phyloP scores from a whole-genome alignment of 2,888 invertebrate species.

The Lutraria lutraria region DNA sequence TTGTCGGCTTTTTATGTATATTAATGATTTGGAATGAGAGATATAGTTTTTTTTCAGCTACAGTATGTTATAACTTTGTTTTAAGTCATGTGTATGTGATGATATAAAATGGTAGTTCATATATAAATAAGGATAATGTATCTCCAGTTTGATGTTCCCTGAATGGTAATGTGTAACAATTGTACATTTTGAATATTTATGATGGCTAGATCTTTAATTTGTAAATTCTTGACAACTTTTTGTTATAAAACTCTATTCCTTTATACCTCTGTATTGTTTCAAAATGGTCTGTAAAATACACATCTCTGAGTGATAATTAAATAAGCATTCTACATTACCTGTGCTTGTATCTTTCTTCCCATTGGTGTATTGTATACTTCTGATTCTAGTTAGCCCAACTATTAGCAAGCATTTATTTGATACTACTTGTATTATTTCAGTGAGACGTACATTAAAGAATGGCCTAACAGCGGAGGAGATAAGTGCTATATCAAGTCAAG shows the following conservation, averaged over 20 bases:
- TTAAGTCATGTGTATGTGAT: not conserved
- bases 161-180: too few relatives aligned
- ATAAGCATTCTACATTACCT: not conserved
- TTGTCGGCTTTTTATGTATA: not conserved
- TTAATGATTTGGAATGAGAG: constrained; percentile 2
- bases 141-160: too few relatives aligned
- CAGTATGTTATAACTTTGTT: not conserved
- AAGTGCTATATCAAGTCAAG: constrained; percentile 84
- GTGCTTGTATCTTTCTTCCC: not conserved
- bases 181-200: too few relatives aligned
- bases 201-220: too few relatives aligned
- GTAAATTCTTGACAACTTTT: not conserved
- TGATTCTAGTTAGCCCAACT: not conserved
- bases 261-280: not conserved
- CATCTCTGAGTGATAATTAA: not conserved
- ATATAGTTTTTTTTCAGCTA: not conserved
- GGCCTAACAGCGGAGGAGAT: constrained; percentile 94
- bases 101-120: too few relatives aligned
- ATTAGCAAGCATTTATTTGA: not conserved
- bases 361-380: not conserved
- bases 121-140: too few relatives aligned
- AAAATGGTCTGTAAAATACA: not conserved
- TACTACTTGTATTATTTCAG: constrained; percentile 88
- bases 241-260: not conserved
- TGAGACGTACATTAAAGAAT: constrained; percentile 93